A percentile compares a stretch with the other conserved stretches of the same genome.
Conservation (phyloP, 2,888 invertebrate species). For the Leucozona laternaria region DNA sequence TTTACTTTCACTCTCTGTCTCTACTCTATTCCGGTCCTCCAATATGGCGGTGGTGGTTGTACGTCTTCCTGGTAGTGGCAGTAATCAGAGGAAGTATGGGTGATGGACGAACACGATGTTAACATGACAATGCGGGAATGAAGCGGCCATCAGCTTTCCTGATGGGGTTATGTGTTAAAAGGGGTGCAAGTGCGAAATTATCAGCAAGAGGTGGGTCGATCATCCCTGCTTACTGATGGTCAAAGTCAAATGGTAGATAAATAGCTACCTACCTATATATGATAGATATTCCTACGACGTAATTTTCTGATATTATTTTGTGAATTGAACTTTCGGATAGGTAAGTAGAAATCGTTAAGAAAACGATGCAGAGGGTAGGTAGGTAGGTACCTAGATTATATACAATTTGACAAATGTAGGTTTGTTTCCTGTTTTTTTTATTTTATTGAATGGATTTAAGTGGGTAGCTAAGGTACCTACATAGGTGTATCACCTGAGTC, state of each 20-base stretch:
- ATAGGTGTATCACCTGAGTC: no score
- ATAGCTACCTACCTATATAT: not conserved
- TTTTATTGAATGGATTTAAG: no score
- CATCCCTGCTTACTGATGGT: not conserved
- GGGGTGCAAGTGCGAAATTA: constrained; percentile 41
- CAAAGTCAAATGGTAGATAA: constrained; percentile 35
- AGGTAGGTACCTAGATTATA: no score
- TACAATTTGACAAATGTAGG: no score
- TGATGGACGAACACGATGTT: constrained; percentile 67
- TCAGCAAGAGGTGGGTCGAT: not conserved
- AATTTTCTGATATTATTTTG: constrained; percentile 3
- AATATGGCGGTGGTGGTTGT: constrained; percentile 12
- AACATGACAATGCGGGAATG: constrained; percentile 67
- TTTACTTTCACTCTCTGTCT: constrained; percentile 55
- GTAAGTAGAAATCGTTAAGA: not conserved
- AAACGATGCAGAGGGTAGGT: not conserved
- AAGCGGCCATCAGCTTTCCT: constrained; percentile 49
- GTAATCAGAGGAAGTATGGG: constrained; percentile 32
- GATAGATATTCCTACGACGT: not conserved
- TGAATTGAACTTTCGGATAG: not conserved
- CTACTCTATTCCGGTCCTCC: constrained; percentile 10
- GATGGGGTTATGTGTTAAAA: constrained; percentile 51
- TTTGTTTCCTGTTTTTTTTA: no score
- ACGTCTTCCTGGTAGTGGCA: not conserved
- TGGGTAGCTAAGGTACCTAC: no score